Conservation (phyloP, 2,888 invertebrate genomes). For the Diogma glabrata region DNA sequence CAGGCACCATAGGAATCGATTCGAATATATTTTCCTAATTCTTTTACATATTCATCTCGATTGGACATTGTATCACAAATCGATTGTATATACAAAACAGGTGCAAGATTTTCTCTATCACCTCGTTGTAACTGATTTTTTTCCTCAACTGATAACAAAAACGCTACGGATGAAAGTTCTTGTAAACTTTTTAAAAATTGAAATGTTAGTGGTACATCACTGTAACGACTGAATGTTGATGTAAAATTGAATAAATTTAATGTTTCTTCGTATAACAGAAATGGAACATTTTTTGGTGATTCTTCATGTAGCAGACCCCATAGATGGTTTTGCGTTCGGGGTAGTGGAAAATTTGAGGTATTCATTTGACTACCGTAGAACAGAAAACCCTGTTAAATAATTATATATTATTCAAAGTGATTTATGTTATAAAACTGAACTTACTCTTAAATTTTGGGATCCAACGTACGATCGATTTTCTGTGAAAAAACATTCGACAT, state of each 20-base stretch:
- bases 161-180: conserved; percentile 43
- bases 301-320: conserved; percentile 82
- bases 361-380: conserved; percentile 68
- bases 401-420: not conserved
- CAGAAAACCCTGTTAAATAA: conserved; percentile 43
- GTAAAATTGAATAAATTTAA: conserved; percentile 65
- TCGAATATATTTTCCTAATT: conserved; percentile 57
- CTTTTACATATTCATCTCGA: conserved; percentile 58
- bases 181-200: conserved; percentile 48
- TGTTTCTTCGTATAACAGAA: conserved; percentile 48
- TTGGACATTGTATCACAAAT: conserved; percentile 71
- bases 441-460: conserved; percentile 14
- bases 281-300: conserved; percentile 70
- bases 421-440: not conserved
- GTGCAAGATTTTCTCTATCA: conserved; percentile 42
- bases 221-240: conserved; percentile 64
- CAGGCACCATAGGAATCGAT: conserved; percentile 74
- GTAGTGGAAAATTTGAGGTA: conserved; percentile 54
- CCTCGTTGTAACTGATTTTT: conserved; percentile 37
- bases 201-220: conserved; percentile 64
- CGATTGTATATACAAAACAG: conserved; percentile 65
- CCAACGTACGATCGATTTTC: conserved; percentile 18
- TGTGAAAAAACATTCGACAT: conserved; percentile 23
- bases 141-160: conserved; percentile 42
- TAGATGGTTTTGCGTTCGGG: conserved; percentile 40